Conservation (phyloP, 92 coral and sea anemone species). For the Anthopleura xanthogrammica region DNA sequence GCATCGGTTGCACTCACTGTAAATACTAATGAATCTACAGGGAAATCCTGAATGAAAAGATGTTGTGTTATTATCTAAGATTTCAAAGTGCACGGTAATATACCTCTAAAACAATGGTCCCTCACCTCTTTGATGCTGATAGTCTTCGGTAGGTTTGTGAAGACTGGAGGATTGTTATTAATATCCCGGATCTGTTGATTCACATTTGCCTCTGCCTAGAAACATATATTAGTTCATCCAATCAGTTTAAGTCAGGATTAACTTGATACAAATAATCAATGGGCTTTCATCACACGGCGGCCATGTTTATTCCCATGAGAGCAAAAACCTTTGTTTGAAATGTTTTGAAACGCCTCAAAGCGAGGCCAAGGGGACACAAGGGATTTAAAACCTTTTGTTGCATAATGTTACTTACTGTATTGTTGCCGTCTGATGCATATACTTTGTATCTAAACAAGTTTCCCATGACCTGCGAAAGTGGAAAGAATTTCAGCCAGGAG, state of each 20-base stretch:
- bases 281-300: not conserved
- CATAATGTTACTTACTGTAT: not conserved
- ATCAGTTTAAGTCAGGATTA: not conserved
- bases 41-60: conserved; percentile 7
- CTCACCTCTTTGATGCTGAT: conserved; percentile 49
- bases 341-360: too few species aligned
- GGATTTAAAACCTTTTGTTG: too few species aligned
- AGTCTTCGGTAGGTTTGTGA: conserved; percentile 36
- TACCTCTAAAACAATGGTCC: not conserved
- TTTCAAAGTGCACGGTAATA: too few species aligned
- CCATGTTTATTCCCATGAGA: too few species aligned
- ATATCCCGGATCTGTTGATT: conserved; percentile 25
- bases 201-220: not conserved
- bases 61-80: not conserved
- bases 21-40: conserved; percentile 30
- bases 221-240: not conserved
- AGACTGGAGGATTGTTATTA: conserved; percentile 46
- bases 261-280: not conserved
- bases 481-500: too few species aligned
- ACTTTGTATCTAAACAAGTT: not conserved
- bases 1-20: conserved; percentile 31
- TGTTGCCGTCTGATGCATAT: not conserved
- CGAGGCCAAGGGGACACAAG: too few species aligned
- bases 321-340: too few species aligned
- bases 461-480: too few species aligned